phyloP scores from a whole-genome alignment of 92 coral and sea anemone genomes.

The Blastomussa wellsi region DNA sequence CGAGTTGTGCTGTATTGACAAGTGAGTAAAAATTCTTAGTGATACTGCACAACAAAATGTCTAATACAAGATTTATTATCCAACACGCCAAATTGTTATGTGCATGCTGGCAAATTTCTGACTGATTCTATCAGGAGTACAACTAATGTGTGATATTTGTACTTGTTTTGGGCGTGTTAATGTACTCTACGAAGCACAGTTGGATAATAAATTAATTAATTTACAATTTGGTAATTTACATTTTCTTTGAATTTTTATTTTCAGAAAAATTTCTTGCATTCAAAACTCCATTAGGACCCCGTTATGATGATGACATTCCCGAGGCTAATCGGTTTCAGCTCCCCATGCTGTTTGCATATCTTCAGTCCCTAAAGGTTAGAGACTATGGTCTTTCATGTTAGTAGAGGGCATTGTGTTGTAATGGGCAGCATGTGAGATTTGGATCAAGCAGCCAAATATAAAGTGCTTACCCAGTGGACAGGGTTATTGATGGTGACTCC shows the following conservation, averaged over 20 bases:
- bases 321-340: slow-evolving; percentile 93
- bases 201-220: too few species aligned
- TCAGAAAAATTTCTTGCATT: slow-evolving; percentile 92
- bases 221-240: not conserved
- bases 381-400: not conserved
- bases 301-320: slow-evolving; percentile 89
- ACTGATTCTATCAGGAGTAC: too few species aligned
- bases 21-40: too few species aligned
- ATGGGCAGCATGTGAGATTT: not conserved
- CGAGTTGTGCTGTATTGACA: too few species aligned
- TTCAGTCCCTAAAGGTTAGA: slow-evolving; percentile 71
- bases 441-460: not conserved
- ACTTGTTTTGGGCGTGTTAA: too few species aligned
- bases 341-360: slow-evolving; percentile 86
- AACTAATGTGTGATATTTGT: too few species aligned
- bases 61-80: too few species aligned
- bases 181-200: too few species aligned
- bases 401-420: not conserved
- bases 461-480: not conserved
- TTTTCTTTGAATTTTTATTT: not conserved
- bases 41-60: too few species aligned
- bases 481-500: too few species aligned
- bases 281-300: slow-evolving; percentile 89
- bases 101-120: too few species aligned
- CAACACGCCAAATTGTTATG: too few species aligned